Conservation (phyloP, 2,113 vertebrate genomes). For the Caloenas nicobarica region DNA sequence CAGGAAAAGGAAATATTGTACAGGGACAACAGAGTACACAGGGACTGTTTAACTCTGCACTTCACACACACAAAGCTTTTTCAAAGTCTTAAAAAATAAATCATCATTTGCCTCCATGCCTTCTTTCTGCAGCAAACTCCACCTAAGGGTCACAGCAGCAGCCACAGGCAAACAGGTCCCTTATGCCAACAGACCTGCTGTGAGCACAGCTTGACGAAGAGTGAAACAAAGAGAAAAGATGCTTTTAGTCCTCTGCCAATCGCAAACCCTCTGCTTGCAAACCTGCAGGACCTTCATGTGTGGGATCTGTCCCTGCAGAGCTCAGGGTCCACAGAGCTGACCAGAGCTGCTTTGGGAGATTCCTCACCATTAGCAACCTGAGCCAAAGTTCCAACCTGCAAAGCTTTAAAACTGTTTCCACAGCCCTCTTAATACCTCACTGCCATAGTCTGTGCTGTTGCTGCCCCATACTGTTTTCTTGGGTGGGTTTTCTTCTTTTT, state of each 20-base stretch:
- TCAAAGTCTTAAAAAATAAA: background rate
- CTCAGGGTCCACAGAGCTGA: background rate
- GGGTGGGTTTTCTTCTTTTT: background rate
- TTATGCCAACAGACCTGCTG: background rate
- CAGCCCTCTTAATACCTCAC: background rate
- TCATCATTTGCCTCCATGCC: background rate
- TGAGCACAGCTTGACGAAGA: background rate
- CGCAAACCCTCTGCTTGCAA: background rate
- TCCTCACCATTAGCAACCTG: background rate
- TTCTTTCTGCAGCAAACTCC: background rate
- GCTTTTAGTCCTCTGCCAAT: background rate
- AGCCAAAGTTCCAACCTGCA: background rate
- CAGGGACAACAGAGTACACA: background rate
- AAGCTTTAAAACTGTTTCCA: background rate
- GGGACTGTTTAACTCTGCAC: background rate
- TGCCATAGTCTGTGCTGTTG: background rate
- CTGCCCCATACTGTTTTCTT: background rate
- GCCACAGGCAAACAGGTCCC: background rate
- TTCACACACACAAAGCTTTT: background rate
- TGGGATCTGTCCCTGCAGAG: background rate
- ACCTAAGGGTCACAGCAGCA: background rate
- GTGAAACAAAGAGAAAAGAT: background rate
- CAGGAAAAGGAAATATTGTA: constrained; percentile 38
- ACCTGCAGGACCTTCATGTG: background rate
- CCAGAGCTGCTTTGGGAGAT: background rate